Percentiles rank a stretch among this genome's conserved stretches.
Evolutionary conservation across 2,113 vertebrate species (phyloP).

Genomic region (Etia nguti): DNA sequence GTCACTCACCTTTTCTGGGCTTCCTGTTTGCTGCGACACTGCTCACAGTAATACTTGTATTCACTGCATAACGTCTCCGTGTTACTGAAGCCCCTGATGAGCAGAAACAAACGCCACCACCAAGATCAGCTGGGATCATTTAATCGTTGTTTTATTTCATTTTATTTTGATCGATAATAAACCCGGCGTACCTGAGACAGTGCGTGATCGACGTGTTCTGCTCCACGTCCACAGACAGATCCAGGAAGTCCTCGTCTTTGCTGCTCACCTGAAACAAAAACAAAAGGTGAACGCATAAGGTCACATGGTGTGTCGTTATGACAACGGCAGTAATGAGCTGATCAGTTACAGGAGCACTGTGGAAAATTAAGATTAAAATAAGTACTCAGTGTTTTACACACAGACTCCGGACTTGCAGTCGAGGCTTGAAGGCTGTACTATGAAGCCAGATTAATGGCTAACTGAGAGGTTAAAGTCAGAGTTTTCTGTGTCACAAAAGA

Average conservation of each 20-base stretch:
- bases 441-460: neutral
- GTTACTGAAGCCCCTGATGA: slow-evolving; percentile 87
- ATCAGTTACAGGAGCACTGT: fast-evolving
- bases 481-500: neutral
- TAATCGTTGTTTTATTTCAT: neutral
- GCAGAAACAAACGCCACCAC: neutral
- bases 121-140: neutral
- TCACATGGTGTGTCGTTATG: neutral
- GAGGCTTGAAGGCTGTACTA: neutral
- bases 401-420: neutral
- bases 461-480: neutral
- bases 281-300: neutral
- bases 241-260: slow-evolving; percentile 92
- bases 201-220: slow-evolving; percentile 94
- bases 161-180: neutral
- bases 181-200: slow-evolving; percentile 78
- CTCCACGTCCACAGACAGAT: slow-evolving; percentile 91
- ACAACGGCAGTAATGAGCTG: neutral
- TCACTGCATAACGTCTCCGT: slow-evolving; percentile 92
- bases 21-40: slow-evolving; percentile 93
- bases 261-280: slow-evolving; percentile 81
- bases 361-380: neutral
- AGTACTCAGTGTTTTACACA: neutral
- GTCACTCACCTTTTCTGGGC: slow-evolving; percentile 85
- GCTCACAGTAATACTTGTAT: slow-evolving; percentile 93